Conservation (phyloP, 2,888 invertebrate genomes). For the Anagyrus pseudococci region DNA sequence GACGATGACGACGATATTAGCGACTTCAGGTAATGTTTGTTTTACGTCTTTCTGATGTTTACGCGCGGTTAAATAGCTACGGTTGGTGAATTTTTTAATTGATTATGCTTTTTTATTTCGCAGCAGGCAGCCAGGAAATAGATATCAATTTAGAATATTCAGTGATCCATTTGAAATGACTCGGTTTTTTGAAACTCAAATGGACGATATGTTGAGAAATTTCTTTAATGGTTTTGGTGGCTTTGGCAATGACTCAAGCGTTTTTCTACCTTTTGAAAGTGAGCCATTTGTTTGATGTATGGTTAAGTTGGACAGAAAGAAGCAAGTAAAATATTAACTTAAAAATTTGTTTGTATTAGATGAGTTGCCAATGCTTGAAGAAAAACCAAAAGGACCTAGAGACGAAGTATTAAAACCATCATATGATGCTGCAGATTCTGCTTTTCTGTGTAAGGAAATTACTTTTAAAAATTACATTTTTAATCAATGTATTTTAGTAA, state of each 20-base stretch:
- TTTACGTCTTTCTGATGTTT: background rate
- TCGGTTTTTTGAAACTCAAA: conserved; percentile 68
- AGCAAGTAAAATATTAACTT: too few species aligned
- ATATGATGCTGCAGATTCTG: conserved; percentile 46
- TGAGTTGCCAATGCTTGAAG: conserved; percentile 25
- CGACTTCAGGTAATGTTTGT: conserved; percentile 50
- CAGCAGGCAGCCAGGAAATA: conserved; percentile 19
- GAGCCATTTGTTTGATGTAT: too few species aligned
- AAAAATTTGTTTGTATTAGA: too few species aligned
- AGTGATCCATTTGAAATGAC: conserved; percentile 69
- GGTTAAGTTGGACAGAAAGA: too few species aligned
- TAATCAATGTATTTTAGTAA: too few species aligned
- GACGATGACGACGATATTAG: conserved; percentile 52
- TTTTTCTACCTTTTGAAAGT: conserved; percentile 11
- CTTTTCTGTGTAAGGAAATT: background rate
- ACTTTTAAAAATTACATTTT: background rate
- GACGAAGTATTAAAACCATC: conserved; percentile 66
- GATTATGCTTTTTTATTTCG: conserved; percentile 1
- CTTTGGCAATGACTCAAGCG: conserved; percentile 22
- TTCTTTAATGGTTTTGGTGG: conserved; percentile 55
- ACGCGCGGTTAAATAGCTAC: too few species aligned
- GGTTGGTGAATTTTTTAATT: too few species aligned
- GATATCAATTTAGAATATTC: conserved; percentile 64
- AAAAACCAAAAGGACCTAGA: conserved; percentile 52
- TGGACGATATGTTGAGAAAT: conserved; percentile 66